Conservation (phyloP, 2,888 invertebrate genomes). For the Oscheius sp. region DNA sequence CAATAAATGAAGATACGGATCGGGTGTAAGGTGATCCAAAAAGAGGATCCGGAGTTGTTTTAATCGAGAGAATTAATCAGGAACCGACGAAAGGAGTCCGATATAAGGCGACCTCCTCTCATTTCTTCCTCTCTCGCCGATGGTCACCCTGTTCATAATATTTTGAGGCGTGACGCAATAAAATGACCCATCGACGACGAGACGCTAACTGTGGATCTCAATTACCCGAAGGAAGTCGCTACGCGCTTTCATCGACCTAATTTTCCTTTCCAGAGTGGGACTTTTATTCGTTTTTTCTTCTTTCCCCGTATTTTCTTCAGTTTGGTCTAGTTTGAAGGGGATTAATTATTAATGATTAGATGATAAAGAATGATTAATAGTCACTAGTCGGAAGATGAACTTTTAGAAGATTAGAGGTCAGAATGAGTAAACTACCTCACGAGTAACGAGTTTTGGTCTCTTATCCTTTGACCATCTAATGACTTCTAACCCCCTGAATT, state of each 20-base stretch:
- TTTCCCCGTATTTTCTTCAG: background rate
- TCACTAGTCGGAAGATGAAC: background rate
- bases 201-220: slow-evolving; percentile 22
- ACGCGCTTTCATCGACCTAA: slow-evolving; percentile 26
- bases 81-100: no score
- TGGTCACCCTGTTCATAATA: no score
- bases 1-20: background rate
- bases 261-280: slow-evolving; percentile 9
- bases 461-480: no score
- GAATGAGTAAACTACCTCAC: background rate
- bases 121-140: no score
- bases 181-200: slow-evolving; percentile 18
- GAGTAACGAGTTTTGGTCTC: no score
- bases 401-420: background rate
- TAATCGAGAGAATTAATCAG: background rate
- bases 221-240: slow-evolving; percentile 21
- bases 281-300: background rate
- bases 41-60: background rate
- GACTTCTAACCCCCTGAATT: no score
- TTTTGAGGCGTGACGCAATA: background rate
- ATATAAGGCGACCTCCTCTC: background rate
- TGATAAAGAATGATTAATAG: background rate
- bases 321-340: background rate
- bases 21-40: background rate
- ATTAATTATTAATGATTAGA: background rate